Evolutionary conservation across 2,888 invertebrate genomes (phyloP).

Genomic region (Aethes cnicana): DNA sequence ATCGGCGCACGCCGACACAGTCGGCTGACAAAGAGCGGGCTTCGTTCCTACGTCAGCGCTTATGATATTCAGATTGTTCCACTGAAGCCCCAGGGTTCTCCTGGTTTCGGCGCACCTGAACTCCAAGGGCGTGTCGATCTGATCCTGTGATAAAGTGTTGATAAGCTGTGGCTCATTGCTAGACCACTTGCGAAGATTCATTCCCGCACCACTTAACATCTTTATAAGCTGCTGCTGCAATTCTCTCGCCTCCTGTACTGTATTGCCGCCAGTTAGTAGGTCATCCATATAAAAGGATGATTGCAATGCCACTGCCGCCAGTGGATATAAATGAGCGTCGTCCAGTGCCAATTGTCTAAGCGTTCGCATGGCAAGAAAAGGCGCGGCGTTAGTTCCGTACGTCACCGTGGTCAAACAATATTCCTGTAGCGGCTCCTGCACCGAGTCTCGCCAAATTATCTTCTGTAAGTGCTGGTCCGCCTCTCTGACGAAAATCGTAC

Average conservation of each 20-base stretch:
- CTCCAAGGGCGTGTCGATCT: neutral
- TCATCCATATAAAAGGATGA: slow-evolving; percentile 23
- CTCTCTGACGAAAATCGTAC: slow-evolving; percentile 1
- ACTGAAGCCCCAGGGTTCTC: no score
- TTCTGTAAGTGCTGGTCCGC: slow-evolving; percentile 7
- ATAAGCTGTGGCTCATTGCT: slow-evolving; percentile 15
- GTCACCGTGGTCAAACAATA: neutral
- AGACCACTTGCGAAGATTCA: slow-evolving; percentile 31
- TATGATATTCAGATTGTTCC: no score
- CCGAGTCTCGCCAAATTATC: slow-evolving; percentile 9
- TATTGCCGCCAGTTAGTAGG: neutral
- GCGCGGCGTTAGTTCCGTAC: slow-evolving; percentile 10
- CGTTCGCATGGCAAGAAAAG: slow-evolving; percentile 23
- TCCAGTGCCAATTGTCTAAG: neutral
- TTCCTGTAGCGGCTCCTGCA: neutral
- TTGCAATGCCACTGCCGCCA: slow-evolving; percentile 2
- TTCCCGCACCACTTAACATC: slow-evolving; percentile 26
- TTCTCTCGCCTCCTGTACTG: neutral
- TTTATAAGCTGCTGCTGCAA: slow-evolving; percentile 14
- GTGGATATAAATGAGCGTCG: neutral
- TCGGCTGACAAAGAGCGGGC: no score
- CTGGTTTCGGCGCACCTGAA: neutral
- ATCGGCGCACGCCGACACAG: no score
- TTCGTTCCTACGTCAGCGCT: no score
- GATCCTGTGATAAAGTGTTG: neutral